phyloP scores from a whole-genome alignment of 2,888 invertebrate genomes.

The Euplexia lucipara region DNA sequence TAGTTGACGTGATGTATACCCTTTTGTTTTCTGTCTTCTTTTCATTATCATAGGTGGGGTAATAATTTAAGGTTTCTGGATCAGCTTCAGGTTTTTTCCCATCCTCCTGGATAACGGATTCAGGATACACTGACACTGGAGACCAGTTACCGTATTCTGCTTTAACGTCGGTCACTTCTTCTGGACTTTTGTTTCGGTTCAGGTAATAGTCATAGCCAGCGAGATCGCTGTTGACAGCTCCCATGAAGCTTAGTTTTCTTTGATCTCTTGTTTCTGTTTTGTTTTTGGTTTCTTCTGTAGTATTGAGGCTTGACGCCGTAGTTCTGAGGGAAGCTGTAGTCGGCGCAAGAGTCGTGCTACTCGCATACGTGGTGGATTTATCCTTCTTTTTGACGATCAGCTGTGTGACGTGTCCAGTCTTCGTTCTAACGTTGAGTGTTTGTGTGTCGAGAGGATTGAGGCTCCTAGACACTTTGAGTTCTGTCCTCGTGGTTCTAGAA shows the following conservation, averaged over 20 bases:
- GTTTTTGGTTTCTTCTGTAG: conserved; percentile 80
- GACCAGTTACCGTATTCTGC: conserved; percentile 90
- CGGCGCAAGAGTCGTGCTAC: conserved; percentile 75
- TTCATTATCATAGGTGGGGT: conserved; percentile 87
- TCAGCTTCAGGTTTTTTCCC: conserved; percentile 83
- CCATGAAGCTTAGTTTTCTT: conserved; percentile 83
- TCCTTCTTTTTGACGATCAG: conserved; percentile 94
- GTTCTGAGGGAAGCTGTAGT: conserved; percentile 81
- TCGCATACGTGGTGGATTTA: conserved; percentile 81
- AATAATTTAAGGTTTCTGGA: conserved; percentile 85
- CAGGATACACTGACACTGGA: conserved; percentile 88
- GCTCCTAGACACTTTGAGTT: conserved; percentile 94
- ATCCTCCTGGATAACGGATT: conserved; percentile 86
- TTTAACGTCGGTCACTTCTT: conserved; percentile 85
- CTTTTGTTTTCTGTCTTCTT: conserved; percentile 85
- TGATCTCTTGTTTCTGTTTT: conserved; percentile 86
- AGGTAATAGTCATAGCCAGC: conserved; percentile 88
- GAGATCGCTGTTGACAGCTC: conserved; percentile 83
- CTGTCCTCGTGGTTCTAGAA: conserved; percentile 93
- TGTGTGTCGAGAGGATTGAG: conserved; percentile 94
- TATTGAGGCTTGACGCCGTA: conserved; percentile 70
- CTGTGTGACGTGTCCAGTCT: conserved; percentile 94
- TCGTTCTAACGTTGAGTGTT: conserved; percentile 94
- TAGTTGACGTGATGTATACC: conserved; percentile 88
- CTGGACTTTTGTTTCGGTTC: conserved; percentile 83